Conservation (phyloP, 2,888 invertebrate genomes). For the Callyntrura sp. region DNA sequence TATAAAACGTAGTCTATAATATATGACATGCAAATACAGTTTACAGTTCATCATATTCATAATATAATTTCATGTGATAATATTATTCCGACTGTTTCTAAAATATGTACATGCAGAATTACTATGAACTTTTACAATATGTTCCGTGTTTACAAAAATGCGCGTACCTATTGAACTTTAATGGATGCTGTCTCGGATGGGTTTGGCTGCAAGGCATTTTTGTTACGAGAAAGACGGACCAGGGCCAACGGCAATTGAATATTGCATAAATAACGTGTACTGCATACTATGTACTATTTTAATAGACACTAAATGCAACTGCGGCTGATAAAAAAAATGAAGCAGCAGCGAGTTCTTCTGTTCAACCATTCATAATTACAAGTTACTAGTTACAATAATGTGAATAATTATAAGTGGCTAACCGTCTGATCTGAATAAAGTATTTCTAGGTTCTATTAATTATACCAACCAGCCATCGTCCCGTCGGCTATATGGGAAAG, state of each 20-base stretch:
- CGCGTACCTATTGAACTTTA: not conserved
- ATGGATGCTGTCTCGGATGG: not conserved
- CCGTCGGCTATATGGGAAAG: not conserved
- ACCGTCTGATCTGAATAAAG: constrained; percentile 14
- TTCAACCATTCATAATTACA: constrained; percentile 25
- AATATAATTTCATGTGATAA: not conserved
- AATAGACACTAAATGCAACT: constrained; percentile 1
- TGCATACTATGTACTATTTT: not conserved
- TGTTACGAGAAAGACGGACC: not conserved
- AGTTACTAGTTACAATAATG: constrained; percentile 1
- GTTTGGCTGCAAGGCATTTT: not conserved
- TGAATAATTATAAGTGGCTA: constrained; percentile 13
- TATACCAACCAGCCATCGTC: not conserved
- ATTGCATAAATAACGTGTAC: not conserved
- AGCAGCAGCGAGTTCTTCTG: not conserved
- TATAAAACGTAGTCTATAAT: not conserved
- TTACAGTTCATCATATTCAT: not conserved
- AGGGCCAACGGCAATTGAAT: not conserved
- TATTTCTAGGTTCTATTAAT: not conserved
- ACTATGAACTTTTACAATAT: not conserved
- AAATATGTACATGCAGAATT: not conserved
- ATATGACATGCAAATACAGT: not conserved
- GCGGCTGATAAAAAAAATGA: not conserved
- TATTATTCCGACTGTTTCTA: no score
- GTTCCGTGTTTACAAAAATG: not conserved